These are phyloP conservation scores for Sebastes wilsoni DNA, from an alignment of 2,797 vertebrate species.

Conservation along the genomic window DNA sequence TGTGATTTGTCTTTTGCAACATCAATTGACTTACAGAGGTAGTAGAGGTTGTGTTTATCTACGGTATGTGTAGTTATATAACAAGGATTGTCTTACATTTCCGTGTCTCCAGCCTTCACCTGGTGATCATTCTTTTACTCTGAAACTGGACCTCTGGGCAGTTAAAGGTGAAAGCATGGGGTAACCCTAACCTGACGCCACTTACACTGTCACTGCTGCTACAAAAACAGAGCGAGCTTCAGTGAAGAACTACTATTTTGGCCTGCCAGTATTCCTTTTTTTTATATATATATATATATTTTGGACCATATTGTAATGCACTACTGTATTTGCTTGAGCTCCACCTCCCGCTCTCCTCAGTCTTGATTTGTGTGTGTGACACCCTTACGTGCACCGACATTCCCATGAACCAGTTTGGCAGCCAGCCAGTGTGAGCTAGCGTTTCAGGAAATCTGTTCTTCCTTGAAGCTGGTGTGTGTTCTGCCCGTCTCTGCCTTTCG, in stretches of 20 bases:
- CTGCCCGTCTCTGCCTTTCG: constrained; percentile 16
- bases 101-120: constrained; percentile 37
- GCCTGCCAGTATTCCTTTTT: neutral
- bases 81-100: constrained; percentile 23
- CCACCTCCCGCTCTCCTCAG: neutral
- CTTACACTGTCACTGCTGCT: neutral
- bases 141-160: constrained; percentile 32
- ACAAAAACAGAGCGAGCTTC: neutral
- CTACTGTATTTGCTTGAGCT: neutral
- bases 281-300: neutral
- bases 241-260: neutral
- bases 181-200: neutral
- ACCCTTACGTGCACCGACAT: constrained; percentile 1
- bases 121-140: constrained; percentile 30
- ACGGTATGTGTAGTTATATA: constrained; percentile 1
- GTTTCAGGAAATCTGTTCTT: constrained; percentile 35
- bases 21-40: neutral
- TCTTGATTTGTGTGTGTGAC: neutral
- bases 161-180: constrained; percentile 15
- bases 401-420: constrained; percentile 63
- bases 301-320: neutral
- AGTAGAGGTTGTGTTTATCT: neutral
- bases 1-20: neutral
- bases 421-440: neutral
- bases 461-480: constrained; percentile 13